Evolutionary conservation across 2,888 invertebrate species (phyloP), one percentile per base, ranked within the genome.

Genomic region (Drosophila tripunctata): DNA sequence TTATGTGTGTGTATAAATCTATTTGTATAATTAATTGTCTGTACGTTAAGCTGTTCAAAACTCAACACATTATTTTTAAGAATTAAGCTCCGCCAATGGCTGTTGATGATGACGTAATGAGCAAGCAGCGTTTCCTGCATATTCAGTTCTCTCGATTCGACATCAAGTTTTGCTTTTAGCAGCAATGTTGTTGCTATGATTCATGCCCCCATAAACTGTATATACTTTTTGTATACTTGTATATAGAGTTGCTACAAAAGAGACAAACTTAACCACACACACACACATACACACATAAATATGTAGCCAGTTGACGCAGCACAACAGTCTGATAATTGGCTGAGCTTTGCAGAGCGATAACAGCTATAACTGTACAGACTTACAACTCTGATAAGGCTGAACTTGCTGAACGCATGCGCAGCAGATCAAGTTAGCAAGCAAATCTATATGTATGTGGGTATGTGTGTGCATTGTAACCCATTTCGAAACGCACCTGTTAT

Each of bases 401-500:
- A 43, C 27, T 43, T 43, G 19, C 12, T 30, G 14, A 38, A n/a
- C 51, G 51, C 51, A 51, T 51, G 51, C 51, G 51, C 30, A 14
- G 12, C 51, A 12, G n/a, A n/a, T n/a, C n/a, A n/a, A n/a, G n/a
- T n/a, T n/a, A n/a, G n/a, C n/a, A n/a, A n/a, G 5, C 15, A 47
- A 47, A 3, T n/a, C 35, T 30, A 8, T 12, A 5, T 14, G 31
- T 12, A 14, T n/a, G 22, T 15, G 33, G 17, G 19, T 15, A 14
- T 33, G 22, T 14, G 48, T 33, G 14, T 38, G 33, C 33, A 5
- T 21, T 35, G 40, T 55, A 76, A 76, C 71, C 72, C 64, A 82
- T 67, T 82, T 84, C 69, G 74, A 64, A 72, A 72, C 48, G 52
- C 52, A 87, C 70, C 72, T 83, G 71, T 58, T 72, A 78, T 81